These are phyloP conservation scores for Camponotus floridanus DNA, from an alignment of 1,140 invertebrate genomes.

Conservation along the genomic window DNA sequence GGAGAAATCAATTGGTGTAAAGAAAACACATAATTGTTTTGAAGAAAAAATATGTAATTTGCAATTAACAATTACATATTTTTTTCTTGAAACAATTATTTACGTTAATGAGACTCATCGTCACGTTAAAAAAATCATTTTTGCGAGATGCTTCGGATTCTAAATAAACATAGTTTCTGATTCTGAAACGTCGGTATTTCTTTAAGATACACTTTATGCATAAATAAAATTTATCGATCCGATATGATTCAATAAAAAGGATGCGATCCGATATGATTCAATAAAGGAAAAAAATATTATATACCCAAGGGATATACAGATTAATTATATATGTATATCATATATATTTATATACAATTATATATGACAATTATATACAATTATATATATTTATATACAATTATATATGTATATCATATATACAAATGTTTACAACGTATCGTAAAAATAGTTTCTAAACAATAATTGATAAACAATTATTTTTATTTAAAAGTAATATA, in stretches of 20 bases:
- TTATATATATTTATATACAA: too few relatives aligned
- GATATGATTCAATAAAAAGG: neutral
- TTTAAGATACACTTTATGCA: neutral
- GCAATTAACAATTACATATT: too few relatives aligned
- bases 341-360: too few relatives aligned
- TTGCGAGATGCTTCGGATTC: neutral
- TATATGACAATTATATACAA: too few relatives aligned
- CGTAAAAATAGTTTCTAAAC: neutral
- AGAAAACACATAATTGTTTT: too few relatives aligned
- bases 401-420: neutral
- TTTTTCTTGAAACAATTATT: too few relatives aligned
- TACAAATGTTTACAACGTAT: neutral
- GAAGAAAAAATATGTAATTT: too few relatives aligned
- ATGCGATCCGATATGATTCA: neutral
- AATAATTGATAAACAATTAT: neutral
- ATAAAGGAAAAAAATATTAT: neutral
- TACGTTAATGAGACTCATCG: constrained; percentile 35
- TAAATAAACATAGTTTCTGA: constrained; percentile 13
- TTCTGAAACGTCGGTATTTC: neutral
- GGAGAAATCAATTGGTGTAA: too few relatives aligned
- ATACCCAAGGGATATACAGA: neutral
- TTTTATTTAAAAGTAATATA: neutral
- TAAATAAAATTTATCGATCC: constrained; percentile 4
- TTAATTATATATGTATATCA: neutral
- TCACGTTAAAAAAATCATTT: constrained; percentile 42